Percentiles rank a stretch among this genome's conserved stretches.
These are phyloP conservation scores for Leucophora obtusa DNA, from an alignment of 2,888 invertebrate species.

Conservation along the genomic window DNA sequence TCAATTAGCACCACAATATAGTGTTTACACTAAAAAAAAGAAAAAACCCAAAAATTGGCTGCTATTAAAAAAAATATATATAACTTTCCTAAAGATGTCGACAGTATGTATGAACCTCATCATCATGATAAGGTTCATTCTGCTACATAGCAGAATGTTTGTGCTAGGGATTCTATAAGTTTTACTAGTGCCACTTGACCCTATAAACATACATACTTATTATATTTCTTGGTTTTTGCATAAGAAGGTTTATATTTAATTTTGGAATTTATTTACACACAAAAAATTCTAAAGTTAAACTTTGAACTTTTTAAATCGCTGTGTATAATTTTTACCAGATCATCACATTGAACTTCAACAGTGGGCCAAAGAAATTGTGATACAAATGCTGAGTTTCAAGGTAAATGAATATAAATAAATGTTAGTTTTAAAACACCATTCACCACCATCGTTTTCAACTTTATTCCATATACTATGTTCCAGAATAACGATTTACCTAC, in stretches of 20 bases:
- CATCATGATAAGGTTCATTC: background rate
- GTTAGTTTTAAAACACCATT: too few relatives aligned
- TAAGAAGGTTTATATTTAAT: conserved; percentile 55
- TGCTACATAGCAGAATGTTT: background rate
- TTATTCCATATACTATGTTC: too few relatives aligned
- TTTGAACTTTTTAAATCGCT: conserved; percentile 53
- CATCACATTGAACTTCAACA: conserved; percentile 30
- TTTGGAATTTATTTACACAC: conserved; percentile 57
- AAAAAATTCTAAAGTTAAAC: conserved; percentile 48
- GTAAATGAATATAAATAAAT: too few relatives aligned
- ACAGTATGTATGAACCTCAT: conserved; percentile 12
- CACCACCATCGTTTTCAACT: too few relatives aligned
- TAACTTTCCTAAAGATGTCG: conserved; percentile 27
- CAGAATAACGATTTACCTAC: too few relatives aligned
- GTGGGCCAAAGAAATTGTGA: background rate
- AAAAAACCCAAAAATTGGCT: conserved; percentile 38
- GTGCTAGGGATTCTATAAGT: conserved; percentile 41
- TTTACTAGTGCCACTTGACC: conserved; percentile 55
- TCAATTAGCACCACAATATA: conserved; percentile 66
- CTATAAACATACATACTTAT: too few relatives aligned
- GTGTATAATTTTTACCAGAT: conserved; percentile 53
- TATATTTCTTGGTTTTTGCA: conserved; percentile 7
- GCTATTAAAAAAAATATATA: conserved; percentile 35
- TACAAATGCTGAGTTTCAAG: too few relatives aligned
- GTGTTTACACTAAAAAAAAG: conserved; percentile 55